Evolutionary conservation across 2,888 invertebrate genomes (phyloP).

Genomic region (Cetonia aurata): DNA sequence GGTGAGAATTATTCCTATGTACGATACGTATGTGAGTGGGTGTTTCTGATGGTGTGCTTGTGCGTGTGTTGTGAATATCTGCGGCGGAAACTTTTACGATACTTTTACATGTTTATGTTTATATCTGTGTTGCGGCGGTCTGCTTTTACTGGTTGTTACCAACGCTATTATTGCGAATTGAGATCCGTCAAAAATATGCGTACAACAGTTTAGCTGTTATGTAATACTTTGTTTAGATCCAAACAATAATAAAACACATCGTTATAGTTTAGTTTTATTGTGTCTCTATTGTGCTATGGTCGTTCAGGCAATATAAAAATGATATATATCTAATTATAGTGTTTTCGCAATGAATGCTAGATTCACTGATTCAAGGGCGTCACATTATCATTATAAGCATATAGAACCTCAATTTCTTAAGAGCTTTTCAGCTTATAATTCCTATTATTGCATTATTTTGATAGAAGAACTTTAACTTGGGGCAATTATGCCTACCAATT

Average conservation of each 20-base stretch:
- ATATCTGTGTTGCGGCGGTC: constrained; percentile 41
- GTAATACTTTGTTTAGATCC: constrained; percentile 28
- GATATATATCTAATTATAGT: not conserved
- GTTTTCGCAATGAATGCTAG: not conserved
- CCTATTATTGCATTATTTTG: no score
- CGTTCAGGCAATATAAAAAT: constrained; percentile 3
- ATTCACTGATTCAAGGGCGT: not conserved
- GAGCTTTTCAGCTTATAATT: no score
- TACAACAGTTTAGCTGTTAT: constrained; percentile 18
- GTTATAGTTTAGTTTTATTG: constrained; percentile 9
- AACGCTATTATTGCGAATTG: constrained; percentile 38
- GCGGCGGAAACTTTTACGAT: constrained; percentile 59
- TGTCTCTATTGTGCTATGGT: not conserved
- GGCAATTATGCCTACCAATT: no score
- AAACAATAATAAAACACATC: constrained; percentile 15
- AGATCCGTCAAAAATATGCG: constrained; percentile 6
- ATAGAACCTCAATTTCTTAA: no score
- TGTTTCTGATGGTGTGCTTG: not conserved
- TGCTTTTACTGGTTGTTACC: constrained; percentile 37
- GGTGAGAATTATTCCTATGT: constrained; percentile 60
- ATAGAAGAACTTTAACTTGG: no score
- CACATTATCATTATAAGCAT: not conserved
- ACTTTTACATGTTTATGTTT: constrained; percentile 61
- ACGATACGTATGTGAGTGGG: not conserved
- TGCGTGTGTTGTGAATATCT: constrained; percentile 16